Percentiles rank a stretch among this genome's conserved stretches.
Conservation (phyloP, 2,113 vertebrate species). For the Todiramphus saurophagus region DNA sequence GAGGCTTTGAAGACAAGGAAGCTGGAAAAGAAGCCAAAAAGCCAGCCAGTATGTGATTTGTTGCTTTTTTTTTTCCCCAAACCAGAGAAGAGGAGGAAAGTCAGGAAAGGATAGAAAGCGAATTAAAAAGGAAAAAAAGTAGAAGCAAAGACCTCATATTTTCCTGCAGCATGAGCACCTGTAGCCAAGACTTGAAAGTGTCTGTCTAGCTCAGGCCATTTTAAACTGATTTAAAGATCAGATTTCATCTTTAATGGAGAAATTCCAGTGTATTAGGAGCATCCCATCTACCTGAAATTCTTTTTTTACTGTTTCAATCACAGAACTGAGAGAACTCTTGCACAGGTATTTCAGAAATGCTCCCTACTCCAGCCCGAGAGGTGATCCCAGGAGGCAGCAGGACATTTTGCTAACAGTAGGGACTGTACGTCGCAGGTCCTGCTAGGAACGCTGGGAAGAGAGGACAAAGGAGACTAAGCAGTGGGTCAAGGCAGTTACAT, state of each 20-base stretch:
- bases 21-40: neutral
- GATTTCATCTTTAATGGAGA: neutral
- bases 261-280: neutral
- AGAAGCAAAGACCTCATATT: neutral
- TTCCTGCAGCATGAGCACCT: neutral
- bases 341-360: neutral
- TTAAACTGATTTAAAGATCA: neutral
- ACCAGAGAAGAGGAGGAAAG: neutral
- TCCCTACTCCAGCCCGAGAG: rapidly evolving
- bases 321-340: neutral
- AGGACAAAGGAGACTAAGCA: neutral
- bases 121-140: neutral
- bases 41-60: neutral
- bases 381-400: neutral
- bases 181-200: neutral
- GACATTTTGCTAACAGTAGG: neutral
- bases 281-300: neutral
- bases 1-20: neutral
- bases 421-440: neutral
- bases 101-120: neutral
- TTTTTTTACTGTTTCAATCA: neutral
- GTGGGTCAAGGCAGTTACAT: neutral
- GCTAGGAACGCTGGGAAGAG: neutral
- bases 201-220: neutral
- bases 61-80: too few relatives aligned